Percentiles rank a stretch among this genome's conserved stretches.
These are phyloP conservation scores for Diarsia dahlii DNA, from an alignment of 2,888 invertebrate genomes.

Conservation along the genomic window DNA sequence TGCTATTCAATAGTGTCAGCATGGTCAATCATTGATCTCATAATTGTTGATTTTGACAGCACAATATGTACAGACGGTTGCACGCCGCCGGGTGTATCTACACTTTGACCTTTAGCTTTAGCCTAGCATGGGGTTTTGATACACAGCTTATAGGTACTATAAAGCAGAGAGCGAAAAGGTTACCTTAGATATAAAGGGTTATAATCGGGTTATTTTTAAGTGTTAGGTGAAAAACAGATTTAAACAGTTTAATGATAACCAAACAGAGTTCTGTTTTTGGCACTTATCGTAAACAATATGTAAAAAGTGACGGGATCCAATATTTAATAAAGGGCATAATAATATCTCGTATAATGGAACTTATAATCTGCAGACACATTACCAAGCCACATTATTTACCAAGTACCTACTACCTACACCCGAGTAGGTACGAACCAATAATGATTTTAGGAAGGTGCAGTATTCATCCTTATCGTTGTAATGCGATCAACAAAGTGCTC, in stretches of 20 bases:
- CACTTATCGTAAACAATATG: too few relatives aligned
- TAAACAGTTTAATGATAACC: too few relatives aligned
- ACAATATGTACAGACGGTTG: constrained; percentile 1
- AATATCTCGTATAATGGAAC: too few relatives aligned
- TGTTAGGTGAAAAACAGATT: neutral
- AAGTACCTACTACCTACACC: neutral
- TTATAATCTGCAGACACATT: neutral
- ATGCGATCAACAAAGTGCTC: constrained; percentile 47
- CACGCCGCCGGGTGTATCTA: neutral
- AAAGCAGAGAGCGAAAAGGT: neutral
- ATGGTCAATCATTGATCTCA: too few relatives aligned
- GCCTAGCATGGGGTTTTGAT: neutral
- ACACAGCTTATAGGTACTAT: neutral
- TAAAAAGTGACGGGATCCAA: too few relatives aligned
- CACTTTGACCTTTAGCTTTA: neutral
- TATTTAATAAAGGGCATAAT: too few relatives aligned
- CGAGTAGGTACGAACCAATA: constrained; percentile 15
- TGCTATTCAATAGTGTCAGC: too few relatives aligned
- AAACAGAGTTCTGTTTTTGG: too few relatives aligned
- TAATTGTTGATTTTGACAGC: too few relatives aligned
- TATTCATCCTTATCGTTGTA: constrained; percentile 38
- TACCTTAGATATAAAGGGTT: neutral
- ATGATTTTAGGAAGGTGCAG: constrained; percentile 52
- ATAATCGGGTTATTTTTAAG: neutral
- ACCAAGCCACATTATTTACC: neutral